These are phyloP conservation scores for Episyrphus balteatus DNA, from an alignment of 1,140 invertebrate species.

Conservation along the genomic window DNA sequence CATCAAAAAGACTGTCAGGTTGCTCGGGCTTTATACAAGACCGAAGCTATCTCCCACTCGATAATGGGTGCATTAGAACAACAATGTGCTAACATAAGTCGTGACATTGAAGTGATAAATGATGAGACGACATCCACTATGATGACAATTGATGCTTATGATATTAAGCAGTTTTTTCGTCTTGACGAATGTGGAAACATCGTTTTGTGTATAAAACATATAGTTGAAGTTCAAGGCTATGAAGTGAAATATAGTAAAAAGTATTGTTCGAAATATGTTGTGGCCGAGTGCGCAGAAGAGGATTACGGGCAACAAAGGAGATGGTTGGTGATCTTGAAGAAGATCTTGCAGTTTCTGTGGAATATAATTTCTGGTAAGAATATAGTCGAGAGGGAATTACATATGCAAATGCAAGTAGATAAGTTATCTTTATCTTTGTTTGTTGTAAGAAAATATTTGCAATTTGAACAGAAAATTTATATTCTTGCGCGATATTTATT, in stretches of 20 bases:
- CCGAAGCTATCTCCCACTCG: slow-evolving; percentile 29
- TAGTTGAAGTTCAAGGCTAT: slow-evolving; percentile 22
- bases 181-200: slow-evolving; percentile 35
- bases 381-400: neutral
- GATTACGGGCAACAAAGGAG: slow-evolving; percentile 9
- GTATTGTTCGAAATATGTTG: slow-evolving; percentile 26
- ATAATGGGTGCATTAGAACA: slow-evolving; percentile 33
- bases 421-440: too few species aligned
- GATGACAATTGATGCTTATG: slow-evolving; percentile 30
- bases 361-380: slow-evolving; percentile 22
- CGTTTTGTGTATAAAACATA: slow-evolving; percentile 28
- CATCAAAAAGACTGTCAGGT: slow-evolving; percentile 29
- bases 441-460: too few species aligned
- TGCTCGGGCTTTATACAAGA: slow-evolving; percentile 31
- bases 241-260: slow-evolving; percentile 18
- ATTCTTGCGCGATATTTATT: too few species aligned
- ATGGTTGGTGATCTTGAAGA: slow-evolving; percentile 11
- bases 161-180: slow-evolving; percentile 34
- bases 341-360: slow-evolving; percentile 14
- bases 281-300: slow-evolving; percentile 24
- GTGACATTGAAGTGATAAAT: neutral
- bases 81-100: slow-evolving; percentile 16
- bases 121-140: neutral
- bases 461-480: too few species aligned
- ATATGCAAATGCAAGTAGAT: too few species aligned